A percentile compares a stretch with the other conserved stretches of the same genome.
Evolutionary conservation across 1,140 invertebrate species (phyloP).

Genomic region (Zophobas morio): DNA sequence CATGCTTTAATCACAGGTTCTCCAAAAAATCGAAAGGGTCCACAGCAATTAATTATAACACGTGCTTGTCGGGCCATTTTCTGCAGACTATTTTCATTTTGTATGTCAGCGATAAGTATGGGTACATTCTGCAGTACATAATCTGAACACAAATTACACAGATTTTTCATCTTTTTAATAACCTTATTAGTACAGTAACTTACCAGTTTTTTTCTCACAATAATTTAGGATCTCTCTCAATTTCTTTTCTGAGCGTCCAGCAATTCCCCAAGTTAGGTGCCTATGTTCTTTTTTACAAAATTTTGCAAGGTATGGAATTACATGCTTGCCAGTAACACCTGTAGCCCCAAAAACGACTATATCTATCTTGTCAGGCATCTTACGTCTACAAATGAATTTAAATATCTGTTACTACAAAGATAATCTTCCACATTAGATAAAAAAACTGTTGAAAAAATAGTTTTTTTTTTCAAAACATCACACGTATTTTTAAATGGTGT

Average conservation of each 20-base stretch:
- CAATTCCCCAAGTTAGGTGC: slow-evolving; percentile 79
- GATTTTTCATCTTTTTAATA: no score
- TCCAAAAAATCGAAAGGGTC: slow-evolving; percentile 91
- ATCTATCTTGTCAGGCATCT: slow-evolving; percentile 66
- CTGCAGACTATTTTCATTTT: slow-evolving; percentile 78
- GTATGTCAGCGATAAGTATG: slow-evolving; percentile 84
- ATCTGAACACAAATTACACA: not conserved
- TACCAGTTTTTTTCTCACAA: slow-evolving; percentile 72
- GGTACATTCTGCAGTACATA: slow-evolving; percentile 71
- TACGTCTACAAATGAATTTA: no score
- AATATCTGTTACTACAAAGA: no score
- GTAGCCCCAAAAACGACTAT: slow-evolving; percentile 87
- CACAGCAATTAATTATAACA: slow-evolving; percentile 89
- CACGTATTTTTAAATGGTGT: no score
- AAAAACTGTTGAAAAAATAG: no score
- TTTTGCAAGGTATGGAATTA: slow-evolving; percentile 64
- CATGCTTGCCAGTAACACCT: slow-evolving; percentile 88
- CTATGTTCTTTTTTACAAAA: slow-evolving; percentile 58
- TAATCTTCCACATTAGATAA: no score
- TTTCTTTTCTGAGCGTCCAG: slow-evolving; percentile 82
- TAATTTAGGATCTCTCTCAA: slow-evolving; percentile 78
- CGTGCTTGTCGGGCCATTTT: slow-evolving; percentile 83
- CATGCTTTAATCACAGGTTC: slow-evolving; percentile 94
- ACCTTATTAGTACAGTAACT: slow-evolving; percentile 23
- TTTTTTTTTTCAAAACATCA: no score